Evolutionary conservation across 92 coral and sea anemone genomes (phyloP), one percentile per base, ranked within the genome.

Genomic region (Actinernus sp.): DNA sequence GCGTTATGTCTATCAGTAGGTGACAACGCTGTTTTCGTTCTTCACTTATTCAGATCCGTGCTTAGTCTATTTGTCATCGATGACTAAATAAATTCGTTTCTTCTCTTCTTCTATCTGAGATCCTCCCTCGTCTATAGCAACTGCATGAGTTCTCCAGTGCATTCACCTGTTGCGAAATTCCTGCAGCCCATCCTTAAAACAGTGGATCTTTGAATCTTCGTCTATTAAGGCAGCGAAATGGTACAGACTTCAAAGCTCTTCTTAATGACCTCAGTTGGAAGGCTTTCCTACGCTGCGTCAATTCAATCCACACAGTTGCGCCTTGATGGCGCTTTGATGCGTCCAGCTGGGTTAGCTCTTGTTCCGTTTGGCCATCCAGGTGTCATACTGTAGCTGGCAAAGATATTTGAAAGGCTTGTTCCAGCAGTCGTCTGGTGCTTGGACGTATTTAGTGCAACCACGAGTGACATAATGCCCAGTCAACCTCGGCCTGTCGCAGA

Each of bases 171-270:
- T n/a, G n/a, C n/a, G n/a, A n/a, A n/a, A 70, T 28, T 86, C 78
- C 1, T 81, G 87, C 68, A 64, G 86, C 59, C 82, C 74, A 28
- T 85, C 87, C 51, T 85, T 85, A 17, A 85, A 59, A 61, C 87
- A 85, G 65, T 85, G 92, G 66, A 85, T 72, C 4, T 31, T 33
- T 44, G 74, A 68, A 29, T 83, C 84, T 29, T 61, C 88, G 31
- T 82, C 72, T 17, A 83, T 63, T n/a, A n/a, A 11, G 67, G 78
- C 50, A 82, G 68, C 61, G 60, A 75, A 48, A 76, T 54, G 20
- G 74, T 71, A 24, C 91, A 69, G 22, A 48, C 45, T 46, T 70
- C 46, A 45, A 69, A 78, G 20, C 75, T 68, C 31, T 61, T 65
- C 65, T 82, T 77, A 57, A 83, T 76, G 11, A 68, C 65, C 3